These are phyloP conservation scores for Spea hammondii DNA, from an alignment of 2,797 vertebrate genomes.

Conservation along the genomic window DNA sequence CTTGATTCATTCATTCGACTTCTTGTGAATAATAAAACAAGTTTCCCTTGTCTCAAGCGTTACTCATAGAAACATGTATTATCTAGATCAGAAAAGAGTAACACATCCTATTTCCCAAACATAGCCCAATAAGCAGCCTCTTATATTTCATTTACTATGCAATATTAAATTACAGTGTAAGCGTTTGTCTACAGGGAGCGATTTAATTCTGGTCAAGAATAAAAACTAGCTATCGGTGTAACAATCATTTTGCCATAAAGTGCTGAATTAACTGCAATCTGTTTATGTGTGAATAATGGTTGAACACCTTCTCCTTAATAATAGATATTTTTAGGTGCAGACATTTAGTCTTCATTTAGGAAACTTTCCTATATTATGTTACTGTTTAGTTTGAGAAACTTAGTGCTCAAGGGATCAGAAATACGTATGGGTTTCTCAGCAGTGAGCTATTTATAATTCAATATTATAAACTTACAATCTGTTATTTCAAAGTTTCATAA, in stretches of 20 bases:
- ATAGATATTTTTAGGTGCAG: conserved; percentile 59
- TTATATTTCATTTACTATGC: conserved; percentile 71
- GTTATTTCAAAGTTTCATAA: too few species aligned
- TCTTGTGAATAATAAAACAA: conserved; percentile 73
- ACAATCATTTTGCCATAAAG: conserved; percentile 71
- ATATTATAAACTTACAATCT: too few species aligned
- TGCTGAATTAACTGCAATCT: conserved; percentile 54
- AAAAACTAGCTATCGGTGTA: conserved; percentile 64
- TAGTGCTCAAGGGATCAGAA: too few species aligned
- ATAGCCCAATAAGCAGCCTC: conserved; percentile 69
- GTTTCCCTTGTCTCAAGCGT: conserved; percentile 68
- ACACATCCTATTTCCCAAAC: conserved; percentile 61
- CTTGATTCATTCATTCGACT: conserved; percentile 75
- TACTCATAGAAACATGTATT: conserved; percentile 64
- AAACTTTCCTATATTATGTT: conserved; percentile 12
- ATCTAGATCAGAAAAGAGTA: conserved; percentile 68
- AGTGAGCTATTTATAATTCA: too few species aligned
- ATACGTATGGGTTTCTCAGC: too few species aligned
- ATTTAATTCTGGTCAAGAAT: conserved; percentile 66
- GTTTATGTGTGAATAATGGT: conserved; percentile 83
- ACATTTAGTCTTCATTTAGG: conserved; percentile 60
- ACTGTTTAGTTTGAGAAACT: too few species aligned
- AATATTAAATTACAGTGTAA: conserved; percentile 76
- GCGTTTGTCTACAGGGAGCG: conserved; percentile 72
- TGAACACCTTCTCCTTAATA: conserved; percentile 77